These are phyloP conservation scores for Aurelia sp. DNA, from an alignment of 30 jellyfish, hydroid and myxozoan genomes.

Conservation along the genomic window DNA sequence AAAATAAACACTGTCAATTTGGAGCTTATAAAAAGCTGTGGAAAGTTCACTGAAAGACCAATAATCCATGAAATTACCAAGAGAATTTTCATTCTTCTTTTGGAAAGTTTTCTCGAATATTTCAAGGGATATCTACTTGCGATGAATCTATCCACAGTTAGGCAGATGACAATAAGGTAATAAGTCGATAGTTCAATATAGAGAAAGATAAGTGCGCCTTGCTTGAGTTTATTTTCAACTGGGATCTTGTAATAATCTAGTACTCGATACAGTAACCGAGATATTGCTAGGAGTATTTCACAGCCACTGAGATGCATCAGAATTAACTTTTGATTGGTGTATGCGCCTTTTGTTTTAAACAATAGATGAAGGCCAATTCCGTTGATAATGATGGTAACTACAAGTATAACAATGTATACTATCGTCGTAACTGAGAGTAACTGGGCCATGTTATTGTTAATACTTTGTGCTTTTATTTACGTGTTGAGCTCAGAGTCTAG, in stretches of 20 bases:
- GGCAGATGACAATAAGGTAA: conserved; percentile 17
- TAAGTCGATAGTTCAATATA: conserved; percentile 23
- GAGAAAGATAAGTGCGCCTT: not conserved
- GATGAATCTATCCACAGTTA: conserved; percentile 14
- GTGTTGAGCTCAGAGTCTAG: no score
- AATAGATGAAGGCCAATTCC: conserved; percentile 1
- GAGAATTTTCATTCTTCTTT: not conserved
- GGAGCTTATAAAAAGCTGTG: conserved; percentile 22
- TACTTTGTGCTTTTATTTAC: no score
- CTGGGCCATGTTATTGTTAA: not conserved
- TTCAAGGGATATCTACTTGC: conserved; percentile 25
- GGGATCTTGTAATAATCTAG: conserved; percentile 17
- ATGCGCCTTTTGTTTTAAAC: not conserved
- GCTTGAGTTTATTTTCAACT: not conserved
- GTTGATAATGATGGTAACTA: conserved; percentile 1
- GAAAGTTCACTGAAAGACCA: conserved; percentile 3
- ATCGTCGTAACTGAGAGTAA: conserved; percentile 4
- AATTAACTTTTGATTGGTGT: conserved; percentile 8
- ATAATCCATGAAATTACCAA: not conserved
- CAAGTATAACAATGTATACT: not conserved
- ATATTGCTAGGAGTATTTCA: conserved; percentile 15
- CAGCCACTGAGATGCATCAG: conserved; percentile 11
- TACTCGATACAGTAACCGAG: not conserved
- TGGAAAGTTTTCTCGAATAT: conserved; percentile 4
- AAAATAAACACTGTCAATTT: not conserved